phyloP scores from a whole-genome alignment of 2,888 invertebrate genomes.

The Blastobasis lacticolella region DNA sequence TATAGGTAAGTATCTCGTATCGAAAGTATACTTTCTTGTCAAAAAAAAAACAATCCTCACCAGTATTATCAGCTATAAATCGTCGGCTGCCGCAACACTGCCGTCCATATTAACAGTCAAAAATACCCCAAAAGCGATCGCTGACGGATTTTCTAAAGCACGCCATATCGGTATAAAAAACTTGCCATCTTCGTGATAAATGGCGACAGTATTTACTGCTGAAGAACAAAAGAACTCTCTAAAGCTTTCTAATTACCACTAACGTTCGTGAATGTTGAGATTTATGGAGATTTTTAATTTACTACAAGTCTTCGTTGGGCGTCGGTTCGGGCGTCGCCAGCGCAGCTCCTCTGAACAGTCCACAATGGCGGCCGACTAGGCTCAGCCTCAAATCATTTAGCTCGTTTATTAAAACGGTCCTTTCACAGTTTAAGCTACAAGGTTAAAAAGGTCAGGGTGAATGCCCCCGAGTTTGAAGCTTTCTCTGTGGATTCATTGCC shows the following conservation, averaged over 20 bases:
- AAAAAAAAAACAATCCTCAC: too few species aligned
- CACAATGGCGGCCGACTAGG: conserved; percentile 4
- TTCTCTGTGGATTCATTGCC: conserved; percentile 33
- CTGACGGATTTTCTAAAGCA: too few species aligned
- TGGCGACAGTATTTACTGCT: conserved; percentile 16
- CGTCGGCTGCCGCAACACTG: too few species aligned
- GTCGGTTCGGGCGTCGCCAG: neutral
- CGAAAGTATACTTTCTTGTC: too few species aligned
- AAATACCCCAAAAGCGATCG: too few species aligned
- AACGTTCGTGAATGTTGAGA: conserved; percentile 36
- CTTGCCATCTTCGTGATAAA: neutral
- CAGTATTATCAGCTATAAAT: too few species aligned
- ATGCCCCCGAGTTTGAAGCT: conserved; percentile 41
- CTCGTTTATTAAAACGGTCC: conserved; percentile 44
- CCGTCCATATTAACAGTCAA: too few species aligned
- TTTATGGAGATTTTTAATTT: conserved; percentile 31
- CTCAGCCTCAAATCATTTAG: conserved; percentile 34
- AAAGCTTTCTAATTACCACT: conserved; percentile 53
- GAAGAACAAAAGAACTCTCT: conserved; percentile 47
- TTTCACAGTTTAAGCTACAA: conserved; percentile 44
- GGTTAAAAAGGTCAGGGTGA: conserved; percentile 59
- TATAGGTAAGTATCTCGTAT: too few species aligned
- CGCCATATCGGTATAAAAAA: neutral
- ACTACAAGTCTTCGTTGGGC: conserved; percentile 1
- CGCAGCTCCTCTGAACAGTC: neutral